Evolutionary conservation across 1,140 invertebrate genomes (phyloP), one percentile per base, ranked within the genome.

Genomic region (Papilio helenus): DNA sequence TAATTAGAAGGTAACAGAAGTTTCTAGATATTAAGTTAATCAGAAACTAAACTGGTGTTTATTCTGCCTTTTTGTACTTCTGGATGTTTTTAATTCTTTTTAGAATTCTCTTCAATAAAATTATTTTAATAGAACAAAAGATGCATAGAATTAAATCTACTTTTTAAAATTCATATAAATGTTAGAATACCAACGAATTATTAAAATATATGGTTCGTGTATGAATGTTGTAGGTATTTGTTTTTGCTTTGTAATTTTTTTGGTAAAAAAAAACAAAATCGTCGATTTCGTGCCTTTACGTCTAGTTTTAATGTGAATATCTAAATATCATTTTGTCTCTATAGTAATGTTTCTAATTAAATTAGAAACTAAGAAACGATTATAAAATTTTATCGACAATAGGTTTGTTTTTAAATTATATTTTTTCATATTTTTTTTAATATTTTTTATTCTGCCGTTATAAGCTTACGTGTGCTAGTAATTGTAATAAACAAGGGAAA

Each of bases 311-410:
- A 5, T 68, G 14, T 14, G 9, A 29, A 68, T 3, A 12, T 12
- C 3, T 2, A 10, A 8, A 26, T 23, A 23, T 14, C 10, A 4
- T 29, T 65, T 26, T 65, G 8, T 61, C 9, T 61, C 9, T 65
- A 65, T 14, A 29, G 14, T 26, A 29, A 76, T 72, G 7, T 61
- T 55, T 72, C 16, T 68, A 46, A 49, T 49, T 73, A 72, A 79
- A 79, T 51, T 58, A 61, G 29, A 58, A 73, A 65, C 14, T 55
- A 10, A 20, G n/a, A 20, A 55, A 20, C 4, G 5, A 18, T 39
- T 5, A 18, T 18, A 49, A 49, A 18, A 16, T 3, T 16, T 16
- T 16, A 49, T 5, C 18, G 46, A 18, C 44, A 46, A 29, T 29
- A 29, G 29, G 29, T 29, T 29, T 29, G 29, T 29, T 29, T 29